Percentiles rank a stretch among this genome's conserved stretches.
phyloP scores from a whole-genome alignment of 2,113 vertebrate species.

The Lophura nycthemera region DNA sequence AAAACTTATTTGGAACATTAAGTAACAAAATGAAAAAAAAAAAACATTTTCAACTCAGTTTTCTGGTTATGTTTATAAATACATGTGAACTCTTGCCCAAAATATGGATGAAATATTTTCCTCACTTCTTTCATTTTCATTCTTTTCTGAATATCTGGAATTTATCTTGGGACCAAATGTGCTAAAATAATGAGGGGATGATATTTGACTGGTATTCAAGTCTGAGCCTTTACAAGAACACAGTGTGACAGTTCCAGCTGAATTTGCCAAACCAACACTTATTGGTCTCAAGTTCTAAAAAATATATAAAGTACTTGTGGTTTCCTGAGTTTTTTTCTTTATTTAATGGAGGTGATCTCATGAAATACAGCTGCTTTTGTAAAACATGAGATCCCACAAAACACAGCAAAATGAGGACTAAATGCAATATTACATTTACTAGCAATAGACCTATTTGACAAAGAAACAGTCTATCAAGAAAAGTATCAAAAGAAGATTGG shows the following conservation, averaged over 20 bases:
- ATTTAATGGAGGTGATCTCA: not conserved
- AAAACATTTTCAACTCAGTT: not conserved
- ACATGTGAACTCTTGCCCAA: not conserved
- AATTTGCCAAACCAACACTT: not conserved
- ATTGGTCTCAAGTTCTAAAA: not conserved
- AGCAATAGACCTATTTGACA: not conserved
- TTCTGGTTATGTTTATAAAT: conserved; percentile 20
- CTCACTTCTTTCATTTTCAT: not conserved
- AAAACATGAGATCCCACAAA: not conserved
- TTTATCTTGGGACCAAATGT: not conserved
- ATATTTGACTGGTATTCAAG: not conserved
- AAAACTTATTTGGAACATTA: too few relatives aligned
- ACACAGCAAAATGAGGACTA: not conserved
- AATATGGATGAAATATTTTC: not conserved
- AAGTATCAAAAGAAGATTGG: not conserved
- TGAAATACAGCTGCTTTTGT: not conserved
- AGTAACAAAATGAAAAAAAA: not conserved
- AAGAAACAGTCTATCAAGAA: not conserved
- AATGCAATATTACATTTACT: not conserved
- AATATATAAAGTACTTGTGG: not conserved
- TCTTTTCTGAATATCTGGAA: not conserved
- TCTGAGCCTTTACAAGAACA: not conserved
- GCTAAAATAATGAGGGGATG: not conserved
- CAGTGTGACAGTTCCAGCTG: not conserved
- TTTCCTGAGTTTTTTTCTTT: not conserved